Conservation (phyloP, 2,797 vertebrate species). For the Pantherophis alleghaniensis region DNA sequence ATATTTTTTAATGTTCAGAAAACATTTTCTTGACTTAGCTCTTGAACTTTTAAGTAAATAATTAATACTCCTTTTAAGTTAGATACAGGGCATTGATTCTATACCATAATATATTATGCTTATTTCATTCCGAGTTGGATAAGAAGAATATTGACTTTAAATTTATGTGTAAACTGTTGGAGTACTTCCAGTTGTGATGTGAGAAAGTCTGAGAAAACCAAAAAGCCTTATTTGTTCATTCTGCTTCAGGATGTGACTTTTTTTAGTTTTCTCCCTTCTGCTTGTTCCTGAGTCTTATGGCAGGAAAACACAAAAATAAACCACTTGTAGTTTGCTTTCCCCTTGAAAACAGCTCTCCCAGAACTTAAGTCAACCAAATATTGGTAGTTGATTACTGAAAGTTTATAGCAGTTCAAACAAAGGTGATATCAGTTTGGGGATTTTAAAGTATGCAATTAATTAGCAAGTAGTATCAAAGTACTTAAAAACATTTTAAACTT, state of each 20-base stretch:
- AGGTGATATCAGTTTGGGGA: not conserved
- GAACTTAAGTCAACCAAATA: constrained; percentile 8
- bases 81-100: not conserved
- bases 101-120: not conserved
- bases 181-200: constrained; percentile 18
- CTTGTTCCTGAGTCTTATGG: constrained; percentile 33
- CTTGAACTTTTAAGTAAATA: not conserved
- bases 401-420: not conserved
- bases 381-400: not conserved
- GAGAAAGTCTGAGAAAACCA: constrained; percentile 14
- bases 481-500: not conserved
- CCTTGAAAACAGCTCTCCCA: not conserved
- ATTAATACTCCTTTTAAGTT: constrained; percentile 13
- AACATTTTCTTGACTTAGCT: not conserved
- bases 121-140: constrained; percentile 10
- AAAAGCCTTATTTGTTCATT: constrained; percentile 24
- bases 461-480: not conserved
- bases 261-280: not conserved
- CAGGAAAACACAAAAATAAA: constrained; percentile 28
- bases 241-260: constrained; percentile 26
- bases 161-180: not conserved
- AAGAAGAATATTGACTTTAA: constrained; percentile 15
- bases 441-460: not conserved
- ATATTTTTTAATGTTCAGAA: not conserved
- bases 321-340: not conserved